Evolutionary conservation across 35 echinoderm and acorn worm species (phyloP).

Genomic region (Eucidaris tribuloides): DNA sequence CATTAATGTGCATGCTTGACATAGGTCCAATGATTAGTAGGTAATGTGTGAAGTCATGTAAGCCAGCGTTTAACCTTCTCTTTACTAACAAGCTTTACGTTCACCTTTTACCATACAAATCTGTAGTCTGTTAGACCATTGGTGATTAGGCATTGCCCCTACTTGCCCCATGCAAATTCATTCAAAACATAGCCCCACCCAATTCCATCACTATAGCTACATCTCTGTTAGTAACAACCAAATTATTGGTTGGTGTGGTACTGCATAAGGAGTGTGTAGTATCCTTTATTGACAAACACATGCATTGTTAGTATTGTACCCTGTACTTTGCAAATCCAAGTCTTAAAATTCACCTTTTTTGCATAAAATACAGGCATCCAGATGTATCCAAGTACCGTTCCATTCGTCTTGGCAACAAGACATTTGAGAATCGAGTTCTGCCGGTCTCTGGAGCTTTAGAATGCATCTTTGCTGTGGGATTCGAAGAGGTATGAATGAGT

Average conservation of each 20-base stretch:
- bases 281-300: background rate
- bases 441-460: slow-evolving; percentile 82
- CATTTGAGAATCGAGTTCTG: slow-evolving; percentile 67
- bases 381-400: slow-evolving; percentile 87
- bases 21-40: too few species aligned
- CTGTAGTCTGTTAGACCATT: too few species aligned
- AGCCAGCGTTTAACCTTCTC: too few species aligned
- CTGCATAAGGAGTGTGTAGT: background rate
- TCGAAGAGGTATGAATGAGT: slow-evolving; percentile 78
- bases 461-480: slow-evolving; percentile 86
- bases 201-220: background rate
- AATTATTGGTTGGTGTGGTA: background rate
- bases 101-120: too few species aligned
- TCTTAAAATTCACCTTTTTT: background rate
- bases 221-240: background rate
- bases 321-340: background rate
- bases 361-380: slow-evolving; percentile 42
- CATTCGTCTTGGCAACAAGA: slow-evolving; percentile 86
- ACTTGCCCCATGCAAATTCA: too few species aligned
- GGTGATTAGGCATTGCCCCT: too few species aligned
- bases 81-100: too few species aligned
- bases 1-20: too few species aligned
- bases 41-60: too few species aligned
- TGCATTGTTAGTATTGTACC: background rate
- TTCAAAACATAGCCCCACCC: too few species aligned